These are phyloP conservation scores for Galeopsomyia nigrocyanea DNA, from an alignment of 2,888 invertebrate genomes.

Conservation along the genomic window DNA sequence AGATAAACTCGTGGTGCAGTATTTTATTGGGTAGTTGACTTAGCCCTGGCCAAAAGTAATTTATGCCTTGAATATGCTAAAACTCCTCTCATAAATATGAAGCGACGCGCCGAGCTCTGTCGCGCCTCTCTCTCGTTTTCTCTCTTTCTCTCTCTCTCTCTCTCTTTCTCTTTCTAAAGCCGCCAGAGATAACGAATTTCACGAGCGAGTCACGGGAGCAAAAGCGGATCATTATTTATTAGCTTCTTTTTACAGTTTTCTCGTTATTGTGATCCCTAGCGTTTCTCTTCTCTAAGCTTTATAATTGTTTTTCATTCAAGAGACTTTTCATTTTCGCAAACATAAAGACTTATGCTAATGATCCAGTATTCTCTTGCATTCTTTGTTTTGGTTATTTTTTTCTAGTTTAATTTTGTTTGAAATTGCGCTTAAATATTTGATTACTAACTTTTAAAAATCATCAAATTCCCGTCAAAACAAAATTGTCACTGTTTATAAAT, in stretches of 20 bases:
- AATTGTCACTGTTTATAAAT: no score
- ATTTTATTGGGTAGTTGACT: constrained; percentile 64
- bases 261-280: no score
- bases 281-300: no score
- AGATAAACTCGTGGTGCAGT: constrained; percentile 59
- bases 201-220: constrained; percentile 50
- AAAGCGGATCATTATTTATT: constrained; percentile 31
- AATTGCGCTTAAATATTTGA: no score
- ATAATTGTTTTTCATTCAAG: no score
- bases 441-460: no score
- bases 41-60: constrained; percentile 60
- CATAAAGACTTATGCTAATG: no score
- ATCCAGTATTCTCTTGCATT: no score
- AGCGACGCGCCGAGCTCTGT: constrained; percentile 49
- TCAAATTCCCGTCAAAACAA: no score
- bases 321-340: no score
- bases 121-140: neutral
- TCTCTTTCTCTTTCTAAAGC: constrained; percentile 21
- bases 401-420: no score
- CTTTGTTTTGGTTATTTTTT: no score
- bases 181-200: constrained; percentile 60
- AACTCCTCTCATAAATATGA: constrained; percentile 64
- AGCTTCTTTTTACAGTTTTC: neutral
- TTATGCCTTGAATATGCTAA: constrained; percentile 65
- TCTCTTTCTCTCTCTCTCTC: constrained; percentile 43